Conservation (phyloP, 2,888 invertebrate species). For the Mythimna albipuncta region DNA sequence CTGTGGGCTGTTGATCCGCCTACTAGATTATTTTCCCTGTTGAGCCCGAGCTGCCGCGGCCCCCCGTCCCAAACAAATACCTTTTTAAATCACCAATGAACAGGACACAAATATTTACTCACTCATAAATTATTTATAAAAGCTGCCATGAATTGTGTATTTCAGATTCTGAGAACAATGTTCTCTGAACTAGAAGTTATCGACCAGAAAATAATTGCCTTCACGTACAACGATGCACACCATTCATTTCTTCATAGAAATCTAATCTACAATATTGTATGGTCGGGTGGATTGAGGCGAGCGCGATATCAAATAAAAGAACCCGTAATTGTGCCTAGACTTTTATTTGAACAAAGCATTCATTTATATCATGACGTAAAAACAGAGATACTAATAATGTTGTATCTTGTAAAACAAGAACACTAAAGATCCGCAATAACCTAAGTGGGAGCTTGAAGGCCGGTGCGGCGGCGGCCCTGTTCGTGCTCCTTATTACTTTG, state of each 20-base stretch:
- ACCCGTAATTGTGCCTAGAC: not conserved
- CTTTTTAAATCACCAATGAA: slow-evolving; percentile 32
- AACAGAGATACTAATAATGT: not conserved
- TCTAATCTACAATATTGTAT: not conserved
- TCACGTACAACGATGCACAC: not conserved
- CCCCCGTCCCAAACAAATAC: slow-evolving; percentile 39
- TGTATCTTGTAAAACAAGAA: not conserved
- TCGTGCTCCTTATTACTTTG: not conserved
- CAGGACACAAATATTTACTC: slow-evolving; percentile 38
- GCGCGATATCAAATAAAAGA: not conserved
- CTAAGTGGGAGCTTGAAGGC: not conserved
- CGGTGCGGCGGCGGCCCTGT: no score
- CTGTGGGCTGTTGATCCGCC: not conserved
- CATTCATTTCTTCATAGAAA: slow-evolving; percentile 1
- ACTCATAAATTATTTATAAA: slow-evolving; percentile 37
- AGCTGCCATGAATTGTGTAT: slow-evolving; percentile 9
- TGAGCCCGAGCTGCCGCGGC: slow-evolving; percentile 12
- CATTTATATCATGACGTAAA: not conserved
- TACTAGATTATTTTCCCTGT: slow-evolving; percentile 13
- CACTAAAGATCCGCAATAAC: not conserved
- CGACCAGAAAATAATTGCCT: not conserved
- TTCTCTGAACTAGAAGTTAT: slow-evolving; percentile 13
- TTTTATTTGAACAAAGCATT: not conserved
- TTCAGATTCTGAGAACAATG: slow-evolving; percentile 29
- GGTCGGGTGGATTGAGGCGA: not conserved